Evolutionary conservation across 92 coral and sea anemone genomes (phyloP).

Genomic region (Porites divaricata): DNA sequence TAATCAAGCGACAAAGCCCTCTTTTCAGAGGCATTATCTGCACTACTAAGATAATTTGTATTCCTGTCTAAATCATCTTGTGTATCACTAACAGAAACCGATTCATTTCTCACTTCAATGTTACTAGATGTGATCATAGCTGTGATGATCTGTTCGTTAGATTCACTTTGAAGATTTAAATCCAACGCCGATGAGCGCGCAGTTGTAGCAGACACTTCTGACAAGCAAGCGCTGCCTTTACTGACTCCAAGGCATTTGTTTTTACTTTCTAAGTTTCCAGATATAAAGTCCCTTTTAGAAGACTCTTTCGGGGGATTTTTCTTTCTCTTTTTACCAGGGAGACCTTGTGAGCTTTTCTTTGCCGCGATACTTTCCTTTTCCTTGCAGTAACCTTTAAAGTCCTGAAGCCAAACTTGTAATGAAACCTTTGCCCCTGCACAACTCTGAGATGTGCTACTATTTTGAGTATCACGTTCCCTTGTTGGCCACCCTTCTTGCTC

Average conservation of each 20-base stretch:
- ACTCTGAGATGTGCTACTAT: not conserved
- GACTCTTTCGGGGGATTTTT: not conserved
- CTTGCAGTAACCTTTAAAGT: conserved; percentile 1
- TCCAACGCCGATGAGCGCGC: not conserved
- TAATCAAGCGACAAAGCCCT: not conserved
- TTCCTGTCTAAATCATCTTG: not conserved
- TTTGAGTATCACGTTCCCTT: not conserved
- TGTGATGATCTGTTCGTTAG: not conserved
- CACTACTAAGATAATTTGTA: not conserved
- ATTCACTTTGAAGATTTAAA: not conserved
- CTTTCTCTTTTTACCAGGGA: not conserved
- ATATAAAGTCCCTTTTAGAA: not conserved
- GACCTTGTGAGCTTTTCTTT: not conserved
- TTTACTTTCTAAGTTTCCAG: conserved; percentile 28
- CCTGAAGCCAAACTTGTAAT: conserved; percentile 1
- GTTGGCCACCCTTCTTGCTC: not conserved
- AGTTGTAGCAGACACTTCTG: not conserved
- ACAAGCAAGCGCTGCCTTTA: not conserved
- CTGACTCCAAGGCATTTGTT: conserved; percentile 17
- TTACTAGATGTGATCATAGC: not conserved
- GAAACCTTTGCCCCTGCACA: not conserved
- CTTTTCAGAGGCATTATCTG: not conserved
- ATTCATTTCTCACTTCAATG: not conserved
- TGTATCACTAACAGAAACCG: not conserved
- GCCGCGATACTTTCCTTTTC: not conserved